Conservation (phyloP, 1,140 invertebrate genomes). For the Megalopta genalis region DNA sequence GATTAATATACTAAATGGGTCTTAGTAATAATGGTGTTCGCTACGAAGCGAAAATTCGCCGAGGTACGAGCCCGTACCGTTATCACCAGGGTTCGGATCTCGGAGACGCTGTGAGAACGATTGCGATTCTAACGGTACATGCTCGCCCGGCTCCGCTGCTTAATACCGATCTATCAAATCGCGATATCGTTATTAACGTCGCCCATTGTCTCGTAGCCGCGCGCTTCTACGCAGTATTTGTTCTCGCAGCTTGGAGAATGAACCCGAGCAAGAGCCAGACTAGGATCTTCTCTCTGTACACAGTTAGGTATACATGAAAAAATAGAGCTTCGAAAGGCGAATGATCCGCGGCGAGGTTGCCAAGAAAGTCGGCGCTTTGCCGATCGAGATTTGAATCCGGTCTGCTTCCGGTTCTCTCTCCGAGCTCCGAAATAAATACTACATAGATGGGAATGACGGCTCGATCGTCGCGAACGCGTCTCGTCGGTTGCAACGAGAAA, state of each 20-base stretch:
- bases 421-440: background rate
- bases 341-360: no score
- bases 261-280: no score
- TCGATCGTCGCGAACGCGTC: no score
- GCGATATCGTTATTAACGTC: background rate
- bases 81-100: conserved; percentile 39
- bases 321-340: no score
- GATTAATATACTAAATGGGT: background rate
- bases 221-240: background rate
- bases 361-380: no score
- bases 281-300: no score
- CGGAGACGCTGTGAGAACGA: conserved; percentile 25
- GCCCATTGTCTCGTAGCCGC: background rate
- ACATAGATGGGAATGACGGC: no score
- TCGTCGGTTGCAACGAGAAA: background rate
- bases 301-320: no score
- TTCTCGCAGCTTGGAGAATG: background rate
- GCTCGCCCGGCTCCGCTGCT: background rate
- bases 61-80: conserved; percentile 34
- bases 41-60: background rate
- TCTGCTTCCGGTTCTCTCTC: background rate
- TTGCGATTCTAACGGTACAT: conserved; percentile 54
- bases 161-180: background rate
- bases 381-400: no score
- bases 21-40: no score